Conservation (phyloP, 2,888 invertebrate species). For the Diplazon laetatorius region DNA sequence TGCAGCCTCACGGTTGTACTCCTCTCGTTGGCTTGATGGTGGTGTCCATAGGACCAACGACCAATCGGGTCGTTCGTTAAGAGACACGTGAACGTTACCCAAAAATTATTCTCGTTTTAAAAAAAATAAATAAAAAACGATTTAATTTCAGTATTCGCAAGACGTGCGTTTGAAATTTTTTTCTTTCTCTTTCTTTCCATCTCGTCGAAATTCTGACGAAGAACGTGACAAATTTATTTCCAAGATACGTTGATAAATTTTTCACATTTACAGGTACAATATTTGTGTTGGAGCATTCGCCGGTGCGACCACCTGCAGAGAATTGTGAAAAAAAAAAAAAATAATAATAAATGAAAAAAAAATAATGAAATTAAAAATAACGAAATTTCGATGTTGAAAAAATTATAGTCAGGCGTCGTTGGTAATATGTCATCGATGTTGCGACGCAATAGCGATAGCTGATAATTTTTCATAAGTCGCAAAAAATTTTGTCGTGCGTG, state of each 20-base stretch:
- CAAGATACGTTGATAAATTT: not conserved
- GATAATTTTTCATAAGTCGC: no score
- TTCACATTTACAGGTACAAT: constrained; percentile 17
- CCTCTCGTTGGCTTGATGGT: no score
- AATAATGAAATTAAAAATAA: no score
- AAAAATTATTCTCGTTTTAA: constrained; percentile 34
- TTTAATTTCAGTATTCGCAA: no score
- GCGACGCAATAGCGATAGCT: not conserved
- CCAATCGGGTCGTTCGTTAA: constrained; percentile 38
- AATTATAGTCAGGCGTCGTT: not conserved
- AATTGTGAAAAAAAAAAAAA: constrained; percentile 37
- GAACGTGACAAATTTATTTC: constrained; percentile 23
- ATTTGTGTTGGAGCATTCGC: constrained; percentile 45
- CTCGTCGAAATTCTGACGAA: constrained; percentile 6
- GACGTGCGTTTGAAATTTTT: not conserved
- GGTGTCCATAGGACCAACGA: no score
- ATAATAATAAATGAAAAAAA: constrained; percentile 36
- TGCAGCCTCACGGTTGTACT: not conserved
- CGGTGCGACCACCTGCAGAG: constrained; percentile 18
- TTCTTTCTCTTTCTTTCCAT: no score
- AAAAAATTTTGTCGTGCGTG: no score
- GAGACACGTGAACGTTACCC: not conserved
- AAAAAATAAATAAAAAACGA: constrained; percentile 14
- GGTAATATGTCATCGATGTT: not conserved
- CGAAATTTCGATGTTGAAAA: not conserved